Evolutionary conservation across 2,888 invertebrate species (phyloP), one percentile per base, ranked within the genome.

Genomic region (Drosophila monieri): DNA sequence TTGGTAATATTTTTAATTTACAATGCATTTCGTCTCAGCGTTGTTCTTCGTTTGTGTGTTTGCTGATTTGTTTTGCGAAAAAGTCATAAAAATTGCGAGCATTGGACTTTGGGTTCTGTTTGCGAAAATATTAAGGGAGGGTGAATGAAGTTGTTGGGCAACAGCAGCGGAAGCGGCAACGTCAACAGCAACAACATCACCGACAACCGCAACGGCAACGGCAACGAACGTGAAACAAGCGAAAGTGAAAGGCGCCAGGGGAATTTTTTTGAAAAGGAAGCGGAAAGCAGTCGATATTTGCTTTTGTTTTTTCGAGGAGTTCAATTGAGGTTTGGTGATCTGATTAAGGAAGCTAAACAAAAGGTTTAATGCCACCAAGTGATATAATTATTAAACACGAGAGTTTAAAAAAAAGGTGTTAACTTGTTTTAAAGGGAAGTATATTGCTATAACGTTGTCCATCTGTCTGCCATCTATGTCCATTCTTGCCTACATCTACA

Each of bases 231-330:
- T 18, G 12, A 18, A 43, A 57, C 65, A 70, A 58, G 66, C 55
- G 88, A 80, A 85, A 80, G 83, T 87, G 88, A 85, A 87, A 87
- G 88, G 80, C 60, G 60, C 58, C 48, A 14, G 35, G 58, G 73
- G 83, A 57, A 78, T 59, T 69, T 59, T 69, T 58, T n/a, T 6
- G 14, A 23, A 62, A 85, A 79, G 80, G 85, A 86, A 84, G 78
- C 55, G 62, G 9, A 61, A 69, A 65, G 56, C 66, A 14, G 6
- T 44, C 43, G n/a, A 23, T 55, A 25, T 32, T 12, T 10, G 32
- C 12, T 32, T 32, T 32, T 12, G 10, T 35, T 35, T 35, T 35
- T 27, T 57, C 9, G 43, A 74, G 52, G 65, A 53, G 65, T 48
- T 47, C 56, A 49, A 41, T 49, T 25, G 37, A 25, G 67, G 62